Evolutionary conservation across 2,113 vertebrate genomes (phyloP).

Genomic region (Brachyhypopomus gauderio): DNA sequence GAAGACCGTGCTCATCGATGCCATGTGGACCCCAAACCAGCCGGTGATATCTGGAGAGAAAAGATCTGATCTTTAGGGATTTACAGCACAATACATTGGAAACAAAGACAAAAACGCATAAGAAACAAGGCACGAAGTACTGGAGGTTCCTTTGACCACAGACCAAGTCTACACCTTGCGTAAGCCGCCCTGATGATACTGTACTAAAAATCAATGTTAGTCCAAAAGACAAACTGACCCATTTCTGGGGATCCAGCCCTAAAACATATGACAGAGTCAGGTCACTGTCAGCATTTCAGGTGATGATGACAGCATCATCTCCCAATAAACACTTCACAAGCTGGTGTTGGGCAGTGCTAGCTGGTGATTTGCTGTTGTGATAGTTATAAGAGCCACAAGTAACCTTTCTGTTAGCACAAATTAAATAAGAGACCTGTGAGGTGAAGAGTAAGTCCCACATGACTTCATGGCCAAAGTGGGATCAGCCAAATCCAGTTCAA

Average conservation of each 20-base stretch:
- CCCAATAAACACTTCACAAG: not conserved
- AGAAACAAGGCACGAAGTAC: not conserved
- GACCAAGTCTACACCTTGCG: not conserved
- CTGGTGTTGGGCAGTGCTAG: not conserved
- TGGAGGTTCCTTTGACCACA: not conserved
- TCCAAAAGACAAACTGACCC: not conserved
- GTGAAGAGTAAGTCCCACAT: constrained; percentile 84
- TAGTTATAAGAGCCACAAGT: not conserved
- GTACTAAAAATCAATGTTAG: not conserved
- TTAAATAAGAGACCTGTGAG: constrained; percentile 81
- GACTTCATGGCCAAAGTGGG: constrained; percentile 90
- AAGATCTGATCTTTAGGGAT: not conserved
- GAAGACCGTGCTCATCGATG: constrained; percentile 67
- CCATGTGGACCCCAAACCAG: constrained; percentile 90
- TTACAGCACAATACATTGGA: no score
- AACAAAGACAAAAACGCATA: not conserved
- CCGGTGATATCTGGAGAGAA: constrained; percentile 86
- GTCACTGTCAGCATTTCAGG: not conserved
- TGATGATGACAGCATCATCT: not conserved
- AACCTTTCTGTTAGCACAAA: not conserved
- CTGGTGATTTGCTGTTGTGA: not conserved
- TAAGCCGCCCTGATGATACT: not conserved
- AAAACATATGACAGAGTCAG: not conserved
- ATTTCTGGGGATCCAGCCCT: not conserved
- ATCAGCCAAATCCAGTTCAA: constrained; percentile 89